These are phyloP conservation scores for Eupristina koningsbergeri DNA, from an alignment of 1,140 invertebrate species.

Conservation along the genomic window DNA sequence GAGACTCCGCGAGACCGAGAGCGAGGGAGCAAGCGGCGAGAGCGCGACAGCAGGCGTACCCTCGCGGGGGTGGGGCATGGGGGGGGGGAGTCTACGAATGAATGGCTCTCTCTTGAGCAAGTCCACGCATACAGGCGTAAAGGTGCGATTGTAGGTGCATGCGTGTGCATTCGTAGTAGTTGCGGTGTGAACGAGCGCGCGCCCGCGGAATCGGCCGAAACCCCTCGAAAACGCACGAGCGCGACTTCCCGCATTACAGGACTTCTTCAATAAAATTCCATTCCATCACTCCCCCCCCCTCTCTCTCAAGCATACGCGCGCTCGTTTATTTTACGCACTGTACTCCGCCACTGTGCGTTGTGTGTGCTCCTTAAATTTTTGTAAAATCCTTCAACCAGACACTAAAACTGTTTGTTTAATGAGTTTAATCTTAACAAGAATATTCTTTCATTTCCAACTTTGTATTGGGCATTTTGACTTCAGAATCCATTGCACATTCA, in stretches of 20 bases:
- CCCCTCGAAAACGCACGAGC: conserved; percentile 43
- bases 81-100: conserved; percentile 24
- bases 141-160: conserved; percentile 17
- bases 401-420: background rate
- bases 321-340: background rate
- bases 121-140: conserved; percentile 9
- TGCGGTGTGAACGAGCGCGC: background rate
- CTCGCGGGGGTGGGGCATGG: background rate
- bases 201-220: conserved; percentile 38
- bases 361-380: background rate
- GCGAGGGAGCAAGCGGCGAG: too few relatives aligned
- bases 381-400: background rate
- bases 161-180: background rate
- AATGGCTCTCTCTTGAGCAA: conserved; percentile 45
- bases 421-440: background rate
- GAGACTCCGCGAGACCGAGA: too few relatives aligned
- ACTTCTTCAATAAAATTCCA: conserved; percentile 45
- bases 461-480: background rate
- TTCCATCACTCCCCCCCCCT: background rate
- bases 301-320: background rate
- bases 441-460: background rate
- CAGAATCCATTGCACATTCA: background rate
- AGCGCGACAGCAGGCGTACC: background rate
- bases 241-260: conserved; percentile 44
- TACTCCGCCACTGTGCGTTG: background rate